Conservation (phyloP, 2,888 invertebrate species). For the Unio pictorum region DNA sequence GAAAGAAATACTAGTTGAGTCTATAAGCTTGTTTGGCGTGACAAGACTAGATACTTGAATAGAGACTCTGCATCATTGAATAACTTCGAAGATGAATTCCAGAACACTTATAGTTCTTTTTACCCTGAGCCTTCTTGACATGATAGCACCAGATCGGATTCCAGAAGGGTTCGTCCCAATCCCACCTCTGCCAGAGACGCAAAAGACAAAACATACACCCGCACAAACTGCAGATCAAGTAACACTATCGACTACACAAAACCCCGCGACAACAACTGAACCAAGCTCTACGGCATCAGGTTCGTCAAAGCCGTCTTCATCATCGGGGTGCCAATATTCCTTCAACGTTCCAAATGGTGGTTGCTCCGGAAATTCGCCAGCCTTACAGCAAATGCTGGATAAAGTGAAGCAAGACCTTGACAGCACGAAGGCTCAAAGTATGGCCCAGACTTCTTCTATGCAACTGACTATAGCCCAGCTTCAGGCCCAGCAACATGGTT, state of each 20-base stretch:
- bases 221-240: no score
- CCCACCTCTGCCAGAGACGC: conserved; percentile 18
- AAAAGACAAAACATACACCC: no score
- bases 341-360: conserved; percentile 31
- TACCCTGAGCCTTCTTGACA: not conserved
- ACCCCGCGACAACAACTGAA: conserved; percentile 1
- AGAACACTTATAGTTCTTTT: conserved; percentile 2
- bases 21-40: no score
- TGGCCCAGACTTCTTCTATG: conserved; percentile 32
- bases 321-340: conserved; percentile 24
- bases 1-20: no score
- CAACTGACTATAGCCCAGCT: conserved; percentile 25
- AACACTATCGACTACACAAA: not conserved
- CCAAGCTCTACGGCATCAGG: conserved; percentile 1
- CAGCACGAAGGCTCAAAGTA: conserved; percentile 30
- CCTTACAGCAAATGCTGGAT: conserved; percentile 29
- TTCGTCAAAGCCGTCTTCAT: not conserved
- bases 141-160: conserved; percentile 4
- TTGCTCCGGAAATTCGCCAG: conserved; percentile 27
- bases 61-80: no score
- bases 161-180: conserved; percentile 28
- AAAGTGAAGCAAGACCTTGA: conserved; percentile 33
- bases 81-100: conserved; percentile 5
- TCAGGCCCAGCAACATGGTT: conserved; percentile 27
- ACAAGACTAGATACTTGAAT: no score